Percentiles rank a stretch among this genome's conserved stretches.
Conservation (phyloP, 2,113 vertebrate genomes). For the Corythaixoides concolor region DNA sequence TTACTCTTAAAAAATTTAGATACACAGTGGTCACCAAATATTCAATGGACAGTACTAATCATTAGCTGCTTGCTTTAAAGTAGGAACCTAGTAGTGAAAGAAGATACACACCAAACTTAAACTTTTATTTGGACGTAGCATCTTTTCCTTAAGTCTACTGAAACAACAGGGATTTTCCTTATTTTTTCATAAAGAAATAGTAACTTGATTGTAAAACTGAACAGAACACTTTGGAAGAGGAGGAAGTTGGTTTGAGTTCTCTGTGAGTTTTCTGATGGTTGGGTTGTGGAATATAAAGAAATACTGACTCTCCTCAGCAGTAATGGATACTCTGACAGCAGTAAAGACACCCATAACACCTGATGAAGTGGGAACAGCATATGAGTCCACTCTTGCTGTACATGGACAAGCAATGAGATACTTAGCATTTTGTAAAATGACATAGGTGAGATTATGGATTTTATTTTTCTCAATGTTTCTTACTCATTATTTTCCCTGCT, state of each 20-base stretch:
- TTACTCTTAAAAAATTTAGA: not conserved
- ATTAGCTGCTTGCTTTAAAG: not conserved
- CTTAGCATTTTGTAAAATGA: not conserved
- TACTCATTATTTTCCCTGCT: not conserved
- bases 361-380: not conserved
- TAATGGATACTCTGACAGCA: not conserved
- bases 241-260: constrained; percentile 1
- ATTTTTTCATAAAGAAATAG: not conserved
- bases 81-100: not conserved
- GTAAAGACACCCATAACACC: not conserved
- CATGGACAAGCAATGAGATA: not conserved
- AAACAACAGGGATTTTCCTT: not conserved
- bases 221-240: not conserved
- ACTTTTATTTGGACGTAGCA: not conserved
- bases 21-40: not conserved
- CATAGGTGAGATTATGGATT: not conserved
- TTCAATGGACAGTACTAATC: not conserved
- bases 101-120: not conserved
- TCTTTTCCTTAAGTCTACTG: not conserved
- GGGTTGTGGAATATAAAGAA: constrained; percentile 1
- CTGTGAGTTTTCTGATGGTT: constrained; percentile 18
- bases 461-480: not conserved
- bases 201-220: not conserved
- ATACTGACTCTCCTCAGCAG: not conserved
- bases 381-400: not conserved